Conservation (phyloP, 1,140 invertebrate genomes). For the Heterodera carotae region DNA sequence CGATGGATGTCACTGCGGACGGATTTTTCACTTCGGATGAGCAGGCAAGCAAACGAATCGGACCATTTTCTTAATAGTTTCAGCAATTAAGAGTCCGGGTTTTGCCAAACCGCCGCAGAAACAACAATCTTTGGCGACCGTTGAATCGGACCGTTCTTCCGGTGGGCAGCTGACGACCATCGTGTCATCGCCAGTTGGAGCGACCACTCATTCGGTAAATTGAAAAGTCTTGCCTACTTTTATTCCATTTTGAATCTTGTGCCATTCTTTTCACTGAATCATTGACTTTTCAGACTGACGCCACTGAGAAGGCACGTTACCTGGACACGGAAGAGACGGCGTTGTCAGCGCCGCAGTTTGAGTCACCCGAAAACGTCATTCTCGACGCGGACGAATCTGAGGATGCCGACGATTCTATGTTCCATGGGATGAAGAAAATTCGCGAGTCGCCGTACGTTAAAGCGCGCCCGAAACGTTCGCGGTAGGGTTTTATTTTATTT, state of each 20-base stretch:
- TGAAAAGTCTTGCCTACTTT: not conserved
- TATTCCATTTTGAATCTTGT: not conserved
- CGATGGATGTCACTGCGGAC: conserved; percentile 17
- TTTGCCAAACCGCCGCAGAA: too few relatives aligned
- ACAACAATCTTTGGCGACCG: too few relatives aligned
- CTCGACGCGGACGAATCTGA: not conserved
- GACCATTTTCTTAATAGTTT: not conserved
- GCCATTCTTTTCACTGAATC: too few relatives aligned
- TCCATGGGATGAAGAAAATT: not conserved
- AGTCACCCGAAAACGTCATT: too few relatives aligned
- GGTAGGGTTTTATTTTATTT: not conserved
- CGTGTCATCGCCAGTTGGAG: not conserved
- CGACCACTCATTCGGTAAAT: not conserved
- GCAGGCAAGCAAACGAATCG: not conserved
- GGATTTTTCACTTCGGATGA: not conserved
- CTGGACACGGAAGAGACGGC: not conserved
- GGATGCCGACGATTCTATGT: not conserved
- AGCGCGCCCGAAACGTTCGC: conserved; percentile 2
- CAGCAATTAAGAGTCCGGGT: too few relatives aligned
- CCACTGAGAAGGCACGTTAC: not conserved
- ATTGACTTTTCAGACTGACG: not conserved
- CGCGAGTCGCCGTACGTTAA: conserved; percentile 11
- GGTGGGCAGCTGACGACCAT: not conserved
- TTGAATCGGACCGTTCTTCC: too few relatives aligned
- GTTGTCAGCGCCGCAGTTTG: too few relatives aligned